Percentiles rank a stretch among this genome's conserved stretches.
Evolutionary conservation across 2,888 invertebrate species (phyloP).

Genomic region (Ctenicera cuprea): DNA sequence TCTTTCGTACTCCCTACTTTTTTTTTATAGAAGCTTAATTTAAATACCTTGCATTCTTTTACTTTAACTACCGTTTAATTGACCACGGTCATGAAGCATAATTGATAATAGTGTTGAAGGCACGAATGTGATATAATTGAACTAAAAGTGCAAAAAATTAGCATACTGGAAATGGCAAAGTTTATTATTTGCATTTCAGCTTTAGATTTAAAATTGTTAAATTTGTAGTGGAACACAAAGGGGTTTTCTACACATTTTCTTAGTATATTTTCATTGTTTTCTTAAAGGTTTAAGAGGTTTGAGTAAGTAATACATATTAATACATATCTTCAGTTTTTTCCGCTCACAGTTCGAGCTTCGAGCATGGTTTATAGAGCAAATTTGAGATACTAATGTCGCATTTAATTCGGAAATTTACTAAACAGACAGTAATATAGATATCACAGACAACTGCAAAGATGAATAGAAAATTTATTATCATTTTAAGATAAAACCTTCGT

Average conservation of each 20-base stretch:
- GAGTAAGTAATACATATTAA: not conserved
- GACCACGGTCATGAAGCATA: too few relatives aligned
- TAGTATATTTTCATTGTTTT: not conserved
- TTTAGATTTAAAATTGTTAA: not conserved
- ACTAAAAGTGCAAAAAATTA: not conserved
- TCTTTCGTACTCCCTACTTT: too few relatives aligned
- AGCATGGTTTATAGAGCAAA: not conserved
- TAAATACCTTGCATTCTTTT: too few relatives aligned
- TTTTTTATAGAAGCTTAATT: too few relatives aligned
- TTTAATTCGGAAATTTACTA: slow-evolving; percentile 52
- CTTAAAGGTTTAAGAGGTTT: not conserved
- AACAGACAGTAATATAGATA: slow-evolving; percentile 49
- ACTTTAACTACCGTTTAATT: too few relatives aligned
- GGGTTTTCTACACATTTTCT: not conserved
- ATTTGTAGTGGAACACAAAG: slow-evolving; percentile 8
- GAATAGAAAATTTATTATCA: slow-evolving; percentile 50
- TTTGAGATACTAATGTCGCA: not conserved
- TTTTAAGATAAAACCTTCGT: slow-evolving; percentile 35
- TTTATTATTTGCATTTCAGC: slow-evolving; percentile 9
- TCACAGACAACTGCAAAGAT: slow-evolving; percentile 51
- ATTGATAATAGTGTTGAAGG: too few relatives aligned
- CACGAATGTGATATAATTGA: too few relatives aligned
- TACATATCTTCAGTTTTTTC: not conserved
- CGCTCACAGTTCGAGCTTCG: too few relatives aligned
- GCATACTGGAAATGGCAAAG: slow-evolving; percentile 13